These are phyloP conservation scores for Lottia scabra DNA, from an alignment of 2,888 invertebrate species.

Conservation along the genomic window DNA sequence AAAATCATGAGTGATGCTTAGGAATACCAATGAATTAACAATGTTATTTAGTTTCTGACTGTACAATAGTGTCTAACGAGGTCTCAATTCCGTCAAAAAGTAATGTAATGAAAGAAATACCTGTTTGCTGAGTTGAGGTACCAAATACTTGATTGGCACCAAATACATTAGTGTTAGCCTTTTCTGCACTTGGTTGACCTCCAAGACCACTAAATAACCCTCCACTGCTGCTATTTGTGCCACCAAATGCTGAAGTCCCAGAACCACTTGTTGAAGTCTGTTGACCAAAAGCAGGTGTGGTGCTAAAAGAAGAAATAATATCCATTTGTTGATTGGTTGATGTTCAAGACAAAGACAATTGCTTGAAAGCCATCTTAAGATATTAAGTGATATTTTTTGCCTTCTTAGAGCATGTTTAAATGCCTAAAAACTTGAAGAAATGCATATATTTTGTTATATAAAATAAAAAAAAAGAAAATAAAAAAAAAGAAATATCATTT, in stretches of 20 bases:
- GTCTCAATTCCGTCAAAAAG: no score
- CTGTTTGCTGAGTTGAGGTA: constrained; percentile 9
- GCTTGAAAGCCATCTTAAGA: no score
- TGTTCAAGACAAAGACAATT: no score
- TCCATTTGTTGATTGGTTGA: neutral
- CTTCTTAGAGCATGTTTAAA: no score
- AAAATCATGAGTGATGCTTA: no score
- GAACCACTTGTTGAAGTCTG: constrained; percentile 11
- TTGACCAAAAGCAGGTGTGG: constrained; percentile 23
- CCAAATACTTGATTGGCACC: constrained; percentile 52
- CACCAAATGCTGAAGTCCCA: constrained; percentile 20
- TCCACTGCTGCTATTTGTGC: constrained; percentile 28
- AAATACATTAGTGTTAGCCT: constrained; percentile 68
- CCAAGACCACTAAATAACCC: constrained; percentile 61
- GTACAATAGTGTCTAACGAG: no score
- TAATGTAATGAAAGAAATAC: no score
- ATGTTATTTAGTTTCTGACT: no score
- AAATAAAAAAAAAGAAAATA: neutral
- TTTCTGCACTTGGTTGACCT: constrained; percentile 67
- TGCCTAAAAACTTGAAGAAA: no score
- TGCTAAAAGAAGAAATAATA: neutral
- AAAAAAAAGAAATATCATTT: neutral
- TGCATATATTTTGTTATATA: no score
- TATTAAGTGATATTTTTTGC: no score
- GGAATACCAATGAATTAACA: no score